Conservation (phyloP, 1,140 invertebrate genomes). For the Galleria mellonella region DNA sequence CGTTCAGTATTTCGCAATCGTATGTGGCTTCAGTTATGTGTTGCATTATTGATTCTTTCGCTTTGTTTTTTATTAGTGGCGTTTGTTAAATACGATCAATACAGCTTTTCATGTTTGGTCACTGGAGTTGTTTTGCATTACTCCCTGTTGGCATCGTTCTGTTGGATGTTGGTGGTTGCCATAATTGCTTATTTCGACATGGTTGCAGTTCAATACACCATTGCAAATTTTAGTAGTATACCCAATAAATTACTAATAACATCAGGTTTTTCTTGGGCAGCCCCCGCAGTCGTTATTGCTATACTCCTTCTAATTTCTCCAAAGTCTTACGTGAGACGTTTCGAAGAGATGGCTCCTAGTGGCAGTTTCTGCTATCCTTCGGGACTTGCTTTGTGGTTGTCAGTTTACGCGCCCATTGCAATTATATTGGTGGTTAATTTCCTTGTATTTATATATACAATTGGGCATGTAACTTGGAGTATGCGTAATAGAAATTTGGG, state of each 20-base stretch:
- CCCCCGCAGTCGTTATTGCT: slow-evolving; percentile 17
- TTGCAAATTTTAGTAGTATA: slow-evolving; percentile 14
- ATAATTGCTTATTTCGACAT: slow-evolving; percentile 33
- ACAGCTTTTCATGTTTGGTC: slow-evolving; percentile 16
- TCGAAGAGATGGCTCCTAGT: slow-evolving; percentile 10
- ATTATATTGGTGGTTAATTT: slow-evolving; percentile 24
- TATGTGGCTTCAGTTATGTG: slow-evolving; percentile 35
- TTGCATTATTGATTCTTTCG: slow-evolving; percentile 24
- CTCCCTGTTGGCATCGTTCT: slow-evolving; percentile 34
- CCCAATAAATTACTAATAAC: slow-evolving; percentile 29
- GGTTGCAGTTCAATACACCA: slow-evolving; percentile 22
- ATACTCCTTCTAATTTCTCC: slow-evolving; percentile 16
- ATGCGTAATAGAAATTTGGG: slow-evolving; percentile 27
- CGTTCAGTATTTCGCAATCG: slow-evolving; percentile 35
- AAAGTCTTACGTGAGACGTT: slow-evolving; percentile 16
- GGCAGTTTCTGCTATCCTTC: slow-evolving; percentile 28
- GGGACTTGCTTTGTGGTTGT: slow-evolving; percentile 28
- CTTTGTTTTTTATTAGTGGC: slow-evolving; percentile 27
- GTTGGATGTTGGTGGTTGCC: slow-evolving; percentile 44
- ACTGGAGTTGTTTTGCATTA: slow-evolving; percentile 37
- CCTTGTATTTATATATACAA: slow-evolving; percentile 23
- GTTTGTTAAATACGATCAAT: slow-evolving; percentile 15
- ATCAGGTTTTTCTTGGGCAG: slow-evolving; percentile 28
- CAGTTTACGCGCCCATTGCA: slow-evolving; percentile 9
- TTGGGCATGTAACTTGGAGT: slow-evolving; percentile 20